Percentiles rank a stretch among this genome's conserved stretches.
These are phyloP conservation scores for Indri indri DNA, from an alignment of 2,113 vertebrate genomes.

Conservation along the genomic window DNA sequence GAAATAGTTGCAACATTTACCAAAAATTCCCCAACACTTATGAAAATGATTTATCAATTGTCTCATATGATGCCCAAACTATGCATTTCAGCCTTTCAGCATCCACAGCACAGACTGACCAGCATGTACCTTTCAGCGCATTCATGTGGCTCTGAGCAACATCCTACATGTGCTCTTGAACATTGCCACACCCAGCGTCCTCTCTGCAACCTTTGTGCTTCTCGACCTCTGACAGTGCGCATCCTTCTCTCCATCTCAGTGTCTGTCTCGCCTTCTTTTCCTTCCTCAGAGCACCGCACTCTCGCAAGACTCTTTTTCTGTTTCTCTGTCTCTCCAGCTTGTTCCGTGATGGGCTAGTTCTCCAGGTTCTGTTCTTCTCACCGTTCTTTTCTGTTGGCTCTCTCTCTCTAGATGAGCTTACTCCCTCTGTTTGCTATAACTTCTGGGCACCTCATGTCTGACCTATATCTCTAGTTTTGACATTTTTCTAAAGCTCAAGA, in stretches of 20 bases:
- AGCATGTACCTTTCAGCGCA: too few species aligned
- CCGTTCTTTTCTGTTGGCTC: not conserved
- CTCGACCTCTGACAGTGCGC: not conserved
- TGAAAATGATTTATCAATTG: not conserved
- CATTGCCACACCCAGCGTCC: too few species aligned
- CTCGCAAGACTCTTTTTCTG: not conserved
- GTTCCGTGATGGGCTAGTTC: not conserved
- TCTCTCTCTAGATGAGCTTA: not conserved
- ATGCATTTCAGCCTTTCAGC: not conserved
- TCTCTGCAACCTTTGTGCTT: not conserved
- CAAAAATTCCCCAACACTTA: conserved; percentile 8
- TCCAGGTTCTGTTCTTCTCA: too few species aligned
- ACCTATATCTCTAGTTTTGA: not conserved
- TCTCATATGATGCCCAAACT: not conserved
- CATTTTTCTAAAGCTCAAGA: not conserved
- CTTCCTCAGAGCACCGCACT: fast-evolving
- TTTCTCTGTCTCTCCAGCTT: not conserved
- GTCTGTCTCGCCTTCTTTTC: too few species aligned
- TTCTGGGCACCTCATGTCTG: not conserved
- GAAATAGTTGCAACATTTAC: not conserved
- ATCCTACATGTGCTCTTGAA: not conserved
- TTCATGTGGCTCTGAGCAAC: not conserved
- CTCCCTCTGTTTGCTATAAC: not conserved
- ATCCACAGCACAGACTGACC: not conserved
- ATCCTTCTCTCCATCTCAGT: too few species aligned